Percentiles rank a stretch among this genome's conserved stretches.
Conservation (phyloP, 2,888 invertebrate genomes). For the Mylabris sibirica region DNA sequence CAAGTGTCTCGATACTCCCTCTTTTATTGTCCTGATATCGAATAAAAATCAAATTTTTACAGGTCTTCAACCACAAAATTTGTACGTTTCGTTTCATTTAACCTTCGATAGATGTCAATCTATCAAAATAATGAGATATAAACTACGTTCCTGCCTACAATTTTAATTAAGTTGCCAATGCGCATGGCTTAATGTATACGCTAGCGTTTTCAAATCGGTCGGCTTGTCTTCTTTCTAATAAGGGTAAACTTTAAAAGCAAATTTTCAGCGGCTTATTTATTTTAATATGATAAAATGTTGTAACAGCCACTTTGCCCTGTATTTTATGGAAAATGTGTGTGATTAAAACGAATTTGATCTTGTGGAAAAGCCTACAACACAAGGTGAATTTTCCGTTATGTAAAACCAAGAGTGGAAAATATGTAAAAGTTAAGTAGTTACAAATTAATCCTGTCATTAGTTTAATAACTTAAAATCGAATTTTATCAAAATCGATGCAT, state of each 20-base stretch:
- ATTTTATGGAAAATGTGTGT: slow-evolving; percentile 56
- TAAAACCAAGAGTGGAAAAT: background rate
- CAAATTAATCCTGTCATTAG: slow-evolving; percentile 50
- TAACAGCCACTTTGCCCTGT: slow-evolving; percentile 49
- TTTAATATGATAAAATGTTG: slow-evolving; percentile 55
- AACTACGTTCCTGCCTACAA: background rate
- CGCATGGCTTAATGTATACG: no score
- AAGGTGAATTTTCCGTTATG: slow-evolving; percentile 53
- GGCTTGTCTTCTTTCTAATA: no score
- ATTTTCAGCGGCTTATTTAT: slow-evolving; percentile 53
- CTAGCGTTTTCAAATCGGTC: no score
- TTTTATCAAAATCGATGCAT: background rate
- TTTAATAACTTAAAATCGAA: background rate
- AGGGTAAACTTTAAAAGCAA: slow-evolving; percentile 45
- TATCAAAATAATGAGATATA: background rate
- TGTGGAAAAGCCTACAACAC: slow-evolving; percentile 52
- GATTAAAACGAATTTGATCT: slow-evolving; percentile 60
- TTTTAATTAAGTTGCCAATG: background rate
- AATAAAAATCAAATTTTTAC: slow-evolving; percentile 51
- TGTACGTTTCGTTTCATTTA: slow-evolving; percentile 21
- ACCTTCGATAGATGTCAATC: background rate
- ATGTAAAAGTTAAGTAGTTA: slow-evolving; percentile 50
- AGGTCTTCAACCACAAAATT: slow-evolving; percentile 44
- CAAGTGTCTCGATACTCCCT: background rate
- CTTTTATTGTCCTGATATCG: background rate